Percentiles rank a stretch among this genome's conserved stretches.
phyloP scores from a whole-genome alignment of 1,140 invertebrate species.

The Drosophila lacertosa region DNA sequence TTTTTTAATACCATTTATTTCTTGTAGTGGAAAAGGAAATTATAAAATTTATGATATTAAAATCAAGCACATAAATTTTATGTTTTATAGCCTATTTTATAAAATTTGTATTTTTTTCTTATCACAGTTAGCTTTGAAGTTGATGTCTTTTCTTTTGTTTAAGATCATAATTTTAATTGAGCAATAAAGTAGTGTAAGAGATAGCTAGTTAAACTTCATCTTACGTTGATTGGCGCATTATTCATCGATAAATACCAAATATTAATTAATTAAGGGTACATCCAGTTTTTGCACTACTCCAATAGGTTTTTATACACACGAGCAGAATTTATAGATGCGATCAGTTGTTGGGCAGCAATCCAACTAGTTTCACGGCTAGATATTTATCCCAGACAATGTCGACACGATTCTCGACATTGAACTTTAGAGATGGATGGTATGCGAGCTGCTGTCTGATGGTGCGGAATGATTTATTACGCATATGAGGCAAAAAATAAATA shows the following conservation, averaged over 20 bases:
- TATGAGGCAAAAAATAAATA: conserved; percentile 4
- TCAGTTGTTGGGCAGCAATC: conserved; percentile 13
- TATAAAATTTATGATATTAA: too few species aligned
- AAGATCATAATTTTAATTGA: too few species aligned
- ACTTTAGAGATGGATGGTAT: conserved; percentile 30
- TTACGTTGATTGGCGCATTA: not conserved
- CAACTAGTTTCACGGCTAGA: conserved; percentile 16
- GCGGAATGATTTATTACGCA: conserved; percentile 36
- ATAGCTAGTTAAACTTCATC: not conserved
- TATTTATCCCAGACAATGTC: not conserved
- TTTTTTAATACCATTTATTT: too few species aligned
- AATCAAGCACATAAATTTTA: too few species aligned
- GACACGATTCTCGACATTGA: conserved; percentile 36
- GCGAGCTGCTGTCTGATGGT: conserved; percentile 21
- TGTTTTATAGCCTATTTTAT: too few species aligned
- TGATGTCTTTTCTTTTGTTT: too few species aligned
- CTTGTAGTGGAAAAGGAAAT: too few species aligned
- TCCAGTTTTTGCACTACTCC: not conserved
- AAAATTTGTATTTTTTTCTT: too few species aligned
- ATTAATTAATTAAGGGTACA: conserved; percentile 7
- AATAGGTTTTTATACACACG: not conserved
- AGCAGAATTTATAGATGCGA: conserved; percentile 2
- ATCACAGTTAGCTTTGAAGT: too few species aligned
- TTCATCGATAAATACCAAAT: not conserved
- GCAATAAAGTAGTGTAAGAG: too few species aligned